Percentiles rank a stretch among this genome's conserved stretches.
phyloP scores from a whole-genome alignment of 2,888 invertebrate species.

The Drosophila merina region DNA sequence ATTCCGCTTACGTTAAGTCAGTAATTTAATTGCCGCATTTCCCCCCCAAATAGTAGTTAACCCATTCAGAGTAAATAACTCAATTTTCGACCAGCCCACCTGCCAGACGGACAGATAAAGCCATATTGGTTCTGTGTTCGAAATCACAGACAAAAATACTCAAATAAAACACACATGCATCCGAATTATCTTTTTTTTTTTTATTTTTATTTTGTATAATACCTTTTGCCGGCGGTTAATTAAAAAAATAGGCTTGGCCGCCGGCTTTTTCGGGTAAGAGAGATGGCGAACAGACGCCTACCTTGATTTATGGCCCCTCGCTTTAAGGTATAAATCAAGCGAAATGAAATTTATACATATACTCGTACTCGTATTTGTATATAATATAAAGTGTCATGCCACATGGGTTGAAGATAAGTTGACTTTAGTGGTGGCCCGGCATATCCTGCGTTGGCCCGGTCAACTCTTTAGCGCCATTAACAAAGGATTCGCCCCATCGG shows the following conservation, averaged over 20 bases:
- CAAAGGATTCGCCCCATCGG: slow-evolving; percentile 55
- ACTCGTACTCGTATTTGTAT: slow-evolving; percentile 20
- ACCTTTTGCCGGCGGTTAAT: slow-evolving; percentile 48
- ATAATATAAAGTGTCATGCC: slow-evolving; percentile 43
- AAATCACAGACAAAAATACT: slow-evolving; percentile 25
- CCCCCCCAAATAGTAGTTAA: slow-evolving; percentile 7
- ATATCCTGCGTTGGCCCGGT: slow-evolving; percentile 24
- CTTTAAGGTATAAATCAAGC: slow-evolving; percentile 72
- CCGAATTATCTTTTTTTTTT: slow-evolving; percentile 13
- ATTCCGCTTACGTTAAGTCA: slow-evolving; percentile 5
- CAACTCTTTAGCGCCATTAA: slow-evolving; percentile 79
- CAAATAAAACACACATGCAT: slow-evolving; percentile 10
- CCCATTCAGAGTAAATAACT: slow-evolving; percentile 27
- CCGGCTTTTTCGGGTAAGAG: slow-evolving; percentile 2
- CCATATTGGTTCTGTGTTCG: slow-evolving; percentile 38
- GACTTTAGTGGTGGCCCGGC: slow-evolving; percentile 20
- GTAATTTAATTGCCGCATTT: not conserved
- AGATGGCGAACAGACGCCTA: slow-evolving; percentile 46
- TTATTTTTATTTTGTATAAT: slow-evolving; percentile 37
- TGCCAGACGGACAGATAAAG: slow-evolving; percentile 23
- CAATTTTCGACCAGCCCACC: slow-evolving; percentile 28
- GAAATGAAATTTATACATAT: slow-evolving; percentile 50
- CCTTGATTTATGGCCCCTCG: slow-evolving; percentile 66
- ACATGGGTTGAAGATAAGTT: slow-evolving; percentile 15
- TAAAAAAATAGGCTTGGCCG: slow-evolving; percentile 52